Evolutionary conservation across 2,888 invertebrate genomes (phyloP).

Genomic region (Philereme transversata): DNA sequence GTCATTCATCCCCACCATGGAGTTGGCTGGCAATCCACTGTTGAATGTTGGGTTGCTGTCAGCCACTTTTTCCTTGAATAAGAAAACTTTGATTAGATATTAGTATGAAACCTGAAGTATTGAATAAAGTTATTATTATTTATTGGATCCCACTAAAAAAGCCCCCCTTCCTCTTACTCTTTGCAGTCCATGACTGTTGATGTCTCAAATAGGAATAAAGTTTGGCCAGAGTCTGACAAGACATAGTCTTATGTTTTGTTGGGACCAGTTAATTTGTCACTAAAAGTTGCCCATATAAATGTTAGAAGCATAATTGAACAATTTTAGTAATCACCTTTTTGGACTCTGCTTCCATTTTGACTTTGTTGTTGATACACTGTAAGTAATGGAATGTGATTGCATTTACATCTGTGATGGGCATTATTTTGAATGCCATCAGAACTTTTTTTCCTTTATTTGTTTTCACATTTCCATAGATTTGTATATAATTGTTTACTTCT

Average conservation of each 20-base stretch:
- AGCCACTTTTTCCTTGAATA: conserved; percentile 62
- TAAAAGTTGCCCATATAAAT: too few species aligned
- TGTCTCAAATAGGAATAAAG: too few species aligned
- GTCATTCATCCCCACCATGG: conserved; percentile 71
- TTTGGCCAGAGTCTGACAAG: too few species aligned
- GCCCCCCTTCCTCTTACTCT: too few species aligned
- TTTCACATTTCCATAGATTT: conserved; percentile 78
- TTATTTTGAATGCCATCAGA: conserved; percentile 77
- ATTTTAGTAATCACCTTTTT: conserved; percentile 63
- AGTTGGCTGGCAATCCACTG: conserved; percentile 69
- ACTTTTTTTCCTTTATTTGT: conserved; percentile 79
- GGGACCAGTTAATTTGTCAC: too few species aligned
- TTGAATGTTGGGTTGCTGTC: conserved; percentile 55
- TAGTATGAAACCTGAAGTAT: not conserved
- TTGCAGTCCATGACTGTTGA: too few species aligned
- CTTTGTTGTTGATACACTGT: conserved; percentile 77
- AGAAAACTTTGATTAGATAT: not conserved
- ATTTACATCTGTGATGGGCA: conserved; percentile 74
- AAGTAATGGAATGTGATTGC: conserved; percentile 80
- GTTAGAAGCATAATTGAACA: too few species aligned
- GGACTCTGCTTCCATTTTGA: conserved; percentile 77
- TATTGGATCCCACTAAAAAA: too few species aligned
- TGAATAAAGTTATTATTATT: too few species aligned
- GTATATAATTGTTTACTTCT: conserved; percentile 77
- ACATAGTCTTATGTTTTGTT: too few species aligned